phyloP scores from a whole-genome alignment of 1,140 invertebrate species.

The Paracyclopina nana region DNA sequence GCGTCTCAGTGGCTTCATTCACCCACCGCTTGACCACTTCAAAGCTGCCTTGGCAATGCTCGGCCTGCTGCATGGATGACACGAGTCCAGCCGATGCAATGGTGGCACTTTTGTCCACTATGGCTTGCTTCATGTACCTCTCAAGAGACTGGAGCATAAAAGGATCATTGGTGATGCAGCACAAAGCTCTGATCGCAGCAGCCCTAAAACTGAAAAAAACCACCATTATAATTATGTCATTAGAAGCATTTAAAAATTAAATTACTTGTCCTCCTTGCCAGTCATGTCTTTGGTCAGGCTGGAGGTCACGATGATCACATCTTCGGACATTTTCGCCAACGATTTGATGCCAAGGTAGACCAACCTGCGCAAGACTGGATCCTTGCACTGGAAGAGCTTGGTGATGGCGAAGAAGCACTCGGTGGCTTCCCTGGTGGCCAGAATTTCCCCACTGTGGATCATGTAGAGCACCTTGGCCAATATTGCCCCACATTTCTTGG shows the following conservation, averaged over 20 bases:
- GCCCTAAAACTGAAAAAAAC: no score
- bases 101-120: slow-evolving; percentile 77
- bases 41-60: no score
- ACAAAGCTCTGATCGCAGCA: slow-evolving; percentile 85
- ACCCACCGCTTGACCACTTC: slow-evolving; percentile 94
- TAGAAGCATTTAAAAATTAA: no score
- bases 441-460: slow-evolving; percentile 76
- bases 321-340: slow-evolving; percentile 76
- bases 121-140: slow-evolving; percentile 98
- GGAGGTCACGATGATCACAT: slow-evolving; percentile 97
- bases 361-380: slow-evolving; percentile 76
- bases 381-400: slow-evolving; percentile 91
- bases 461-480: slow-evolving; percentile 90
- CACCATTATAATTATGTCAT: no score
- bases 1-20: slow-evolving; percentile 91
- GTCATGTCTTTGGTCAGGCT: slow-evolving; percentile 99
- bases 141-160: slow-evolving; percentile 60
- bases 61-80: slow-evolving; percentile 37
- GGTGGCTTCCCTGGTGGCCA: slow-evolving; percentile 84
- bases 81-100: slow-evolving; percentile 92
- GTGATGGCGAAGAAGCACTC: slow-evolving; percentile 99
- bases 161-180: slow-evolving; percentile 86
- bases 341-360: slow-evolving; percentile 97
- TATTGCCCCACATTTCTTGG: slow-evolving; percentile 84
- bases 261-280: slow-evolving; percentile 90